These are phyloP conservation scores for Strix aluco DNA, from an alignment of 2,113 vertebrate genomes.

Conservation along the genomic window DNA sequence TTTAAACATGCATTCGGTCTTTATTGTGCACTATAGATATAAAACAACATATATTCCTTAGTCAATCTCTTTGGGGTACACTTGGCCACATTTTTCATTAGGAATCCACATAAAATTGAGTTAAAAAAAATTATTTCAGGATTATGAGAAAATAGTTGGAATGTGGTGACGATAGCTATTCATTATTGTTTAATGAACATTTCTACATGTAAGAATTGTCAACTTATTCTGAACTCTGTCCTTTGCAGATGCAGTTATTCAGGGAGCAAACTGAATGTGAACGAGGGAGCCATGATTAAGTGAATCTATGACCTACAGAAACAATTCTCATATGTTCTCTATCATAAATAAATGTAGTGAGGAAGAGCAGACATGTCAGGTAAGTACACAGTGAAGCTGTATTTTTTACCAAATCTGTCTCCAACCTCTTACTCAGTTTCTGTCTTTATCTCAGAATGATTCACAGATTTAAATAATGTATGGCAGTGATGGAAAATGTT, in stretches of 20 bases:
- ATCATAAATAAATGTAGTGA: slow-evolving; percentile 51
- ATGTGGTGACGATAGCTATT: background rate
- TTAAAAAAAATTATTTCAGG: background rate
- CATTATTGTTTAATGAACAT: slow-evolving; percentile 29
- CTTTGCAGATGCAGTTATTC: slow-evolving; percentile 41
- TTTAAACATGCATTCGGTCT: background rate
- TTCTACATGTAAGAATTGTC: slow-evolving; percentile 40
- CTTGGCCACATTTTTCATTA: background rate
- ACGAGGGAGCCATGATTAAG: slow-evolving; percentile 20
- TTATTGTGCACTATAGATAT: background rate
- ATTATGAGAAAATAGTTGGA: background rate
- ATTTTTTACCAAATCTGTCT: slow-evolving; percentile 12
- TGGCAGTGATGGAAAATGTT: slow-evolving; percentile 3
- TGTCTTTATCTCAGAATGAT: slow-evolving; percentile 23
- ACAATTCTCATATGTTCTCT: slow-evolving; percentile 58
- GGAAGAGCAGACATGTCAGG: slow-evolving; percentile 6
- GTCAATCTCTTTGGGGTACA: background rate
- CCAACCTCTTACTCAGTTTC: background rate
- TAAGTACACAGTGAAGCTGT: slow-evolving; percentile 9
- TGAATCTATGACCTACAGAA: slow-evolving; percentile 16
- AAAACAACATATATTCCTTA: background rate
- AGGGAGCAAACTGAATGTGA: slow-evolving; percentile 38
- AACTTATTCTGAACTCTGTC: slow-evolving; percentile 42
- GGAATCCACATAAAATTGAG: background rate
- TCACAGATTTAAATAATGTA: slow-evolving; percentile 60